Base-by-base conservation (phyloP, 2,888 invertebrate species). In the Apodemia duryi region DNA sequence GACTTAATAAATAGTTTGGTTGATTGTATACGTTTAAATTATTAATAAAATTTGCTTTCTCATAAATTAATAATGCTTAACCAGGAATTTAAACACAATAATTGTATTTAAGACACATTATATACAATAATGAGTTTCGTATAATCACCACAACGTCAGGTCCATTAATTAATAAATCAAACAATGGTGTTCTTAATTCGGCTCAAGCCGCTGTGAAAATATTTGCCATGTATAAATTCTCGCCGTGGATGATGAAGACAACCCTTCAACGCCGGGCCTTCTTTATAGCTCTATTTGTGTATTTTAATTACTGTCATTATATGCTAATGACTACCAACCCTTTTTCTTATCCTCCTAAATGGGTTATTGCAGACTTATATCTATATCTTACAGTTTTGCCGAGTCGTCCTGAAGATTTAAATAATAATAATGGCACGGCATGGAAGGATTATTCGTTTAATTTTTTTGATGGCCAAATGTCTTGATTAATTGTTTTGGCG, bases 301-400 rank as follows among this genome's bases (percentile, higher is more conserved):
- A 94, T 94, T 94, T 94, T 94, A 94, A 94, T 94, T 94, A 94
- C 93, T 92, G 93, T 94, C 94, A 94, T 94, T 94, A 94, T 94
- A 92, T 92, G 91, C 91, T 92, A 92, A 92, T 90, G 92, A 89
- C 91, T 86, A 82, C 84, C 89, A 90, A 91, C 91, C 92, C 92
- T 92, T 92, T 92, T 92, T 92, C 92, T 92, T 92, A 92, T 91
- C 92, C 92, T 83, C 75, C 84, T 80, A 88, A 92, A 92, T 91
- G 91, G 91, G 89, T 91, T 91, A 90, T 85, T 83, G 84, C 88
- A 79, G 87, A 80, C 85, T 89, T 89, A 88, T 90, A 90, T 90
- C 85, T 91, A 83, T 86, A 84, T 83, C 74, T 79, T 74, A 74
- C 83, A 86, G 82, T 85, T 84, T 80, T 80, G 81, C 82, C 77